Evolutionary conservation across 2,888 invertebrate genomes (phyloP), one percentile per base, ranked within the genome.

Genomic region (Drosophila kuntzei): DNA sequence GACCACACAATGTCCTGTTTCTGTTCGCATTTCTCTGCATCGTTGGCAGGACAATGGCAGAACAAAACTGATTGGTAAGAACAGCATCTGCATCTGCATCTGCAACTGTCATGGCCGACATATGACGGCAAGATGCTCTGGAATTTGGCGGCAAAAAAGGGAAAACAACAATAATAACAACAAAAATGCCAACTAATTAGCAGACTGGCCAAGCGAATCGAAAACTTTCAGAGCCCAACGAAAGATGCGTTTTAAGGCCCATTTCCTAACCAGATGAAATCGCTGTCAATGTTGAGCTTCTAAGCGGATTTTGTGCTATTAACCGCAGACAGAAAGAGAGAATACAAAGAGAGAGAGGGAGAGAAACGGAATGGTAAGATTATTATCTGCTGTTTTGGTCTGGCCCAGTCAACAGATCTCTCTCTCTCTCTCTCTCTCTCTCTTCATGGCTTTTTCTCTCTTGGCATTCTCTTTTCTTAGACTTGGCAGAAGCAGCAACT

Each of bases 81-180:
- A 49, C 34, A 41, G 55, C 47, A 37, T 73, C 55, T 63, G 65
- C 78, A 77, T 64, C 76, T 85, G 85, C 87, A 79, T 73, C 86
- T 87, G 87, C 75, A 77, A 50, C 68, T 50, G 69, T 77, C 68
- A 87, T 84, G 83, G 86, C 77, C 83, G 82, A 79, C 85, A 86
- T 71, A 62, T 86, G 85, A 61, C 57, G 22, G 29, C 85, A 88
- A 87, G 70, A 80, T 85, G 85, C 67, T 62, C 49, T 62, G 73
- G 84, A 70, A 78, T 74, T 82, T 82, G 87, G 87, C 82, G 87
- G 87, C 64, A 73, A 83, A 67, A 67, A 68, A 53, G 50, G 41
- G 22, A 25, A 51, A 68, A 63, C 41, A 25, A 32, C 29, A 62
- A 36, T 36, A 62, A 51, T n/a, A 49, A 47, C 12, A 34, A 41